A percentile compares a stretch with the other conserved stretches of the same genome.
These are phyloP conservation scores for Ploceus nigricollis DNA, from an alignment of 2,113 vertebrate species.

Conservation along the genomic window DNA sequence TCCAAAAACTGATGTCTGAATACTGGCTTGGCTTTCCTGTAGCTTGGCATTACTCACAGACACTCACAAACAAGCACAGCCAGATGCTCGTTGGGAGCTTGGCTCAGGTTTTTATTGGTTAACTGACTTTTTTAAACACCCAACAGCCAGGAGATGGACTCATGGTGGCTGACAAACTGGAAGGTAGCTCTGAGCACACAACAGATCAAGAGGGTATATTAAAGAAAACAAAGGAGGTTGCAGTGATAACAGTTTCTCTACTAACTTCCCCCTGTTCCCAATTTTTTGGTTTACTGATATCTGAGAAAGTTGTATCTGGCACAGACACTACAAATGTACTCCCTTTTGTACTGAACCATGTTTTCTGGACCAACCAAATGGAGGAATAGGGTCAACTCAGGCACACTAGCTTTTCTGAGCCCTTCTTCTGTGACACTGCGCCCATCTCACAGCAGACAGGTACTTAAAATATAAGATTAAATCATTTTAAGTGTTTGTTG, in stretches of 20 bases:
- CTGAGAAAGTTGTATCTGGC: background rate
- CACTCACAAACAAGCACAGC: background rate
- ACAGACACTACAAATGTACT: background rate
- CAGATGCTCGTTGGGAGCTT: background rate
- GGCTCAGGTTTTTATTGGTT: conserved; percentile 20
- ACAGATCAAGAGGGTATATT: background rate
- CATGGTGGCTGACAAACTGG: background rate
- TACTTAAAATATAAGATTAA: background rate
- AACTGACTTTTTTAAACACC: conserved; percentile 8
- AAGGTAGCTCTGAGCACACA: background rate
- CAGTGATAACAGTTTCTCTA: background rate
- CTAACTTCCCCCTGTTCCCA: background rate
- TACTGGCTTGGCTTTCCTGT: conserved; percentile 10
- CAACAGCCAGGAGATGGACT: background rate
- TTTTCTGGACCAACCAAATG: background rate
- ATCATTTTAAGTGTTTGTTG: background rate
- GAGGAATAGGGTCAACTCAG: background rate
- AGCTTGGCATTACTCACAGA: conserved; percentile 11
- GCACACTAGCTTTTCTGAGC: background rate
- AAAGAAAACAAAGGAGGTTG: background rate
- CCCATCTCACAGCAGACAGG: background rate
- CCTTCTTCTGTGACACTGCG: background rate
- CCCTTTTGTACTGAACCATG: background rate
- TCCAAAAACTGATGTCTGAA: conserved; percentile 52
- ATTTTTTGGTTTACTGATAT: background rate